phyloP scores from a whole-genome alignment of 2,113 vertebrate species.

The Trogon surrucura region DNA sequence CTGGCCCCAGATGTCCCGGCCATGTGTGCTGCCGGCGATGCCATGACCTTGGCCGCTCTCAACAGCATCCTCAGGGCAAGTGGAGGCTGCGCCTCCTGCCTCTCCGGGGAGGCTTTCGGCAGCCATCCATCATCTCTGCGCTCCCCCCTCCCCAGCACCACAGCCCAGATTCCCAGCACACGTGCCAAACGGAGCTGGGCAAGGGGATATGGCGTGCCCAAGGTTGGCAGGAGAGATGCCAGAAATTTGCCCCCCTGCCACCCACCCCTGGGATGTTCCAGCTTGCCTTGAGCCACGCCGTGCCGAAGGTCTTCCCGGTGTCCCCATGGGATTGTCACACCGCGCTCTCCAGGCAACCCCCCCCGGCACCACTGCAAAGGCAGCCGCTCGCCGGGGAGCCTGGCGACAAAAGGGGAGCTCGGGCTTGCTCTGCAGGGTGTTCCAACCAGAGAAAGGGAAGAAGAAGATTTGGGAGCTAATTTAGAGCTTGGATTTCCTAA shows the following conservation, averaged over 20 bases:
- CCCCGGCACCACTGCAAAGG: neutral
- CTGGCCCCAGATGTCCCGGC: neutral
- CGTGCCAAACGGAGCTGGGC: neutral
- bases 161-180: rapidly evolving
- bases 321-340: neutral
- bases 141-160: neutral
- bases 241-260: too few species aligned
- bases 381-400: rapidly evolving
- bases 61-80: neutral
- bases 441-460: neutral
- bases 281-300: neutral
- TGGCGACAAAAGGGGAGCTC: rapidly evolving
- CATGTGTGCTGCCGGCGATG: rapidly evolving
- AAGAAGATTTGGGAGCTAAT: constrained; percentile 35
- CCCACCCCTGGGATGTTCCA: neutral
- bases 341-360: neutral
- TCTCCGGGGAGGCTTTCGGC: neutral
- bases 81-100: rapidly evolving
- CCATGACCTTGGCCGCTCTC: neutral
- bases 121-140: neutral
- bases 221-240: neutral
- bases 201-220: rapidly evolving
- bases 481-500: constrained; percentile 51
- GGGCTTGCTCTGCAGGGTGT: neutral
- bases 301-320: rapidly evolving